A percentile compares a stretch with the other conserved stretches of the same genome.
Conservation (phyloP, 2,113 vertebrate genomes). For the Loxodonta africana region DNA sequence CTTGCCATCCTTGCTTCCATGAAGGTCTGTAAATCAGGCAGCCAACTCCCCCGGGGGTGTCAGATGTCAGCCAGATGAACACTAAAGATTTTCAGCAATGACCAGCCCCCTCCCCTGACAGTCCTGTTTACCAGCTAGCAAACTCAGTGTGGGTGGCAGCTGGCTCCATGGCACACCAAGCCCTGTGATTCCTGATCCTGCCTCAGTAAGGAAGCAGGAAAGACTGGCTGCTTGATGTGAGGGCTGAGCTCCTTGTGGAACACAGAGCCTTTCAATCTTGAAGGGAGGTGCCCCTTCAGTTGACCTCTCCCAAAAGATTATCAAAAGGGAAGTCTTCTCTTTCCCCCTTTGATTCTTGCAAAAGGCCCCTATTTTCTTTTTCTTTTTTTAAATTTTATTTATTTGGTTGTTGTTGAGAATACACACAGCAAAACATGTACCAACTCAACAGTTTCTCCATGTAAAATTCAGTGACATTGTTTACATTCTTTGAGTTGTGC, state of each 20-base stretch:
- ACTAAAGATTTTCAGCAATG: neutral
- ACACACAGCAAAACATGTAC: too few species aligned
- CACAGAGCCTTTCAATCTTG: neutral
- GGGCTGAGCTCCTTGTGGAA: neutral
- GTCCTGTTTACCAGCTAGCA: neutral
- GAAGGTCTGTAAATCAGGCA: neutral
- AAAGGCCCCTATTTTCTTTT: neutral
- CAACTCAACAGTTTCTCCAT: too few species aligned
- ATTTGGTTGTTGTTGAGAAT: too few species aligned
- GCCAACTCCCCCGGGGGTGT: neutral
- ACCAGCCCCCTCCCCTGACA: accelerated
- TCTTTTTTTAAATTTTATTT: too few species aligned
- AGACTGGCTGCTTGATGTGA: neutral
- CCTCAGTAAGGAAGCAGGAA: neutral
- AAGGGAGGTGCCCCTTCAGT: neutral
- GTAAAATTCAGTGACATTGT: too few species aligned
- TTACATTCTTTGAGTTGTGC: too few species aligned
- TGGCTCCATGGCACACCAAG: neutral
- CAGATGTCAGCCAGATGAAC: neutral
- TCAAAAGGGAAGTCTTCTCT: neutral
- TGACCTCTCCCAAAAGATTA: neutral
- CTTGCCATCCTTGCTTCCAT: too few species aligned
- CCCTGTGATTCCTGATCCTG: neutral
- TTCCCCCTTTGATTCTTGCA: neutral
- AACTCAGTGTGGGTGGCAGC: neutral